Conservation (phyloP, 2,888 invertebrate genomes). For the Hyposoter didymator region DNA sequence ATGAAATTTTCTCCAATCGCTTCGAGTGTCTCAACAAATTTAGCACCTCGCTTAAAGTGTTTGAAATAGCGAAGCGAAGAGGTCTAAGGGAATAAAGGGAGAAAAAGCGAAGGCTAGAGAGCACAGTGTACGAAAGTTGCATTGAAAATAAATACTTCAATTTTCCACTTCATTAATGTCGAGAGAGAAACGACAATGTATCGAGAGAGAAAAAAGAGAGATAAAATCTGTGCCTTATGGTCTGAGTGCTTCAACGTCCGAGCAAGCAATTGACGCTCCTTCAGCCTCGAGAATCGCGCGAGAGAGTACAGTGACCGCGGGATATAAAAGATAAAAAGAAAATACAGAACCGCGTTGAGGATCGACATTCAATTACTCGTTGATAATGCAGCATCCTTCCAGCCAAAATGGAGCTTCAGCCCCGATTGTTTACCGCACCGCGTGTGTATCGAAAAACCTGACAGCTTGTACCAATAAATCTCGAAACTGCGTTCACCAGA, state of each 20-base stretch:
- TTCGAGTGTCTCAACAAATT: not conserved
- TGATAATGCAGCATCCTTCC: constrained; percentile 38
- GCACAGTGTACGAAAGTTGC: constrained; percentile 1
- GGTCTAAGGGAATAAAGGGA: not conserved
- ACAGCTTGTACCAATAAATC: constrained; percentile 3
- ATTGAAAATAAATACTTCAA: constrained; percentile 54
- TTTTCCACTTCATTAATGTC: constrained; percentile 55
- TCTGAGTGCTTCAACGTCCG: constrained; percentile 44
- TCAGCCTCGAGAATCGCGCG: constrained; percentile 21
- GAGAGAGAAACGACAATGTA: constrained; percentile 34
- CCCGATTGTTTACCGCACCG: not conserved
- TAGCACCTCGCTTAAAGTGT: not conserved
- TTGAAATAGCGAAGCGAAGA: not conserved
- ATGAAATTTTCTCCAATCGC: not conserved
- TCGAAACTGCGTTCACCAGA: not conserved
- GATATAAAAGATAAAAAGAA: constrained; percentile 40
- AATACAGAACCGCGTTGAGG: constrained; percentile 22
- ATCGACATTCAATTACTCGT: constrained; percentile 48
- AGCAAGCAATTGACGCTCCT: constrained; percentile 49
- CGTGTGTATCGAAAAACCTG: constrained; percentile 7
- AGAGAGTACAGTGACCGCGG: constrained; percentile 35
- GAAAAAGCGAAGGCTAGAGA: constrained; percentile 21
- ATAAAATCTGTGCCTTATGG: constrained; percentile 13
- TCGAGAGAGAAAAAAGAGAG: constrained; percentile 32
- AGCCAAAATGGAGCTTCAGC: constrained; percentile 1